Base-by-base conservation (phyloP, 2,113 vertebrate species). In the Nannobrachium achirus region DNA sequence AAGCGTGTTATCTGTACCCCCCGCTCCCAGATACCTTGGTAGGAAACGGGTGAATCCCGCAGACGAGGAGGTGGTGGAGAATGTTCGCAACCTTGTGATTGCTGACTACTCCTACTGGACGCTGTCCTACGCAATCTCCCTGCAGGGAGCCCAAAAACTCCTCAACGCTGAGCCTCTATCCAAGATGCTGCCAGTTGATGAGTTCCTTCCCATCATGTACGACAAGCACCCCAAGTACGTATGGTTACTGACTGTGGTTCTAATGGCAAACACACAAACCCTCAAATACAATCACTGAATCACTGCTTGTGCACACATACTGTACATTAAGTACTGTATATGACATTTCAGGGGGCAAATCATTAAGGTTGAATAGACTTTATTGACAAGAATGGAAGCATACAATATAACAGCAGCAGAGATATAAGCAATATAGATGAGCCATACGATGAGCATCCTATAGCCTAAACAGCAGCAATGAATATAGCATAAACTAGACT, bases 181-280 rank as follows among this genome's bases (percentile, higher is more conserved):
- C 75, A 97, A 96, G 83, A 99, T 99, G 95, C 90, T 99, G 63
- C 98, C 98, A 0, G 95, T 99, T n/a, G 97, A 99, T 0, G 97
- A 99, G 76, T 99, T 97, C 85, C 90, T 99, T 68, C 98, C 98
- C 85, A 94, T 99, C 89, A 98, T 99, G 98, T 98, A 96, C 0
- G 93, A 99, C 93, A 96, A 92, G 69, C 98, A 99, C 77, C 95
- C 96, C 75, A 99, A 97, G 98, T 99, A 86, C 68, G 94, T 88
- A 44, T 5, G 13, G 10, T 13, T 10, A 20, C 6, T 13, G 10
- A 8, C 4, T 4, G 14, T 16, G 38, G 7, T 40, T 8, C 4
- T 7, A 8, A 10, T n/a, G 11, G 15, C 46, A 38, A 10, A 33
- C 59, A 62, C 18, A 62, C 59, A 45, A 39, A 45, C 58, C 18